Percentiles rank a stretch among this genome's conserved stretches.
Conservation (phyloP, 2,888 invertebrate genomes). For the Pachliopta kotzebuea region DNA sequence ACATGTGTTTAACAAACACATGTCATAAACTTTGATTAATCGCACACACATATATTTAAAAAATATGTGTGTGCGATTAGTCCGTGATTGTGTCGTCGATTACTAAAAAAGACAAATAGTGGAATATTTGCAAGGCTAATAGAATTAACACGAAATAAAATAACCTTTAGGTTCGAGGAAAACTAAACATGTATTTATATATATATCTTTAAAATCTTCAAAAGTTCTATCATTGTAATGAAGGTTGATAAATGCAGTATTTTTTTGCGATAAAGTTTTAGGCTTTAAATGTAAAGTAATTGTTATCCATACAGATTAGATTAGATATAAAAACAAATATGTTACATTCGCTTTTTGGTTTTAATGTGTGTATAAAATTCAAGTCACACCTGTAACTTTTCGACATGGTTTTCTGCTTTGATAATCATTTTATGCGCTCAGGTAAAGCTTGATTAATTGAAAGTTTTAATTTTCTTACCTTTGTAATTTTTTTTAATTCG, state of each 20-base stretch:
- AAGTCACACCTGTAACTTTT: background rate
- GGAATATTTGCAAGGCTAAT: conserved; percentile 4
- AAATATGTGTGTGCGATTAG: too few relatives aligned
- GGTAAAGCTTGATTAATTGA: background rate
- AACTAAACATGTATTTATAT: background rate
- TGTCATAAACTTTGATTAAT: too few relatives aligned
- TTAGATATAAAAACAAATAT: background rate
- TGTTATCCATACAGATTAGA: background rate
- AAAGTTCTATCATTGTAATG: background rate
- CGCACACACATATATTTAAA: too few relatives aligned
- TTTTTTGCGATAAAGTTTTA: background rate
- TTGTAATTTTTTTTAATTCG: background rate
- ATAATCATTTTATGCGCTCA: background rate
- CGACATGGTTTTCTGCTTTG: background rate
- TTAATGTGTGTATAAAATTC: background rate
- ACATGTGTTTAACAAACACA: background rate
- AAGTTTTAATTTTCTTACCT: background rate
- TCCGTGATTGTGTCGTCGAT: background rate
- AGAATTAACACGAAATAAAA: background rate
- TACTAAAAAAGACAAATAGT: background rate
- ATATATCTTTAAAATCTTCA: background rate
- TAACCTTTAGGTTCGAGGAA: conserved; percentile 1
- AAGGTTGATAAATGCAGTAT: background rate
- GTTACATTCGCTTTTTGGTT: background rate
- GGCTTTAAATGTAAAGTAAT: background rate